Conservation (phyloP, 2,113 vertebrate genomes). For the Nibea albiflora region DNA sequence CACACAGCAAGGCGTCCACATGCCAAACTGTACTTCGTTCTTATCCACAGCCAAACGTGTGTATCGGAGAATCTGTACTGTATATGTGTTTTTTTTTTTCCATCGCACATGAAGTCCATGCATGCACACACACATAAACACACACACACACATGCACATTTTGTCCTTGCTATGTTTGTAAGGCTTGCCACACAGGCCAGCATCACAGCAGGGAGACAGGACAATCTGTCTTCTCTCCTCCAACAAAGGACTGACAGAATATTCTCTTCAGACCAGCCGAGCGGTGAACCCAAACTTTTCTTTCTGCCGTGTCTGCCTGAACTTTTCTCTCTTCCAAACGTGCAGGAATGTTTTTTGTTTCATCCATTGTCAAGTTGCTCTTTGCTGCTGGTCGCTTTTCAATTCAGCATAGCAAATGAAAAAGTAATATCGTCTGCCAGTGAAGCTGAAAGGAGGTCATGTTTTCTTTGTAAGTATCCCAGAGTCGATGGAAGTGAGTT, state of each 20-base stretch:
- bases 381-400: background rate
- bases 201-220: constrained; percentile 36
- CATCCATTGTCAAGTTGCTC: background rate
- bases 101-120: background rate
- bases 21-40: background rate
- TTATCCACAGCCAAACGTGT: background rate
- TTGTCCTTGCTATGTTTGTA: constrained; percentile 39
- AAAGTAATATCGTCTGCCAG: background rate
- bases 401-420: background rate
- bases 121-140: background rate
- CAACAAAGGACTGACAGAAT: constrained; percentile 43
- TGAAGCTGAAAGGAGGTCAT: constrained; percentile 12
- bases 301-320: background rate
- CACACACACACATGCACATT: background rate
- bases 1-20: background rate
- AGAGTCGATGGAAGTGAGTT: background rate
- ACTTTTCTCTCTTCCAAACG: background rate
- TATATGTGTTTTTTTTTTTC: background rate
- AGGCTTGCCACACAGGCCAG: constrained; percentile 30
- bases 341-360: background rate
- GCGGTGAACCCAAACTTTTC: constrained; percentile 12
- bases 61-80: background rate
- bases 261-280: constrained; percentile 15
- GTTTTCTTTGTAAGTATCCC: background rate
- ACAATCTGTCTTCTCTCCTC: constrained; percentile 58